Evolutionary conservation across 1,140 invertebrate genomes (phyloP), one percentile per base, ranked within the genome.

Genomic region (Cydia fagiglandana): DNA sequence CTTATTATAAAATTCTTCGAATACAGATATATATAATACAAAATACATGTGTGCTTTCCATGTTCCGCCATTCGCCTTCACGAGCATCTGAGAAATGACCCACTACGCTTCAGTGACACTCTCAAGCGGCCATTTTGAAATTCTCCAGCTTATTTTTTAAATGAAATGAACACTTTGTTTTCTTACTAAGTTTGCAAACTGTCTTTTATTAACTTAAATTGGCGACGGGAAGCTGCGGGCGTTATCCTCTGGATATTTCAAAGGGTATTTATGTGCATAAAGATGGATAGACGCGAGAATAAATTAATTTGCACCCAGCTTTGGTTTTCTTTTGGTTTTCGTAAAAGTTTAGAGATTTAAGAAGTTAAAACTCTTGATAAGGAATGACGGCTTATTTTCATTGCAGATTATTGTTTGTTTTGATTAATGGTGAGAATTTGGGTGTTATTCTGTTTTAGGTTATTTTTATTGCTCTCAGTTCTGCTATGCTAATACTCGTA

Each of bases 101-200:
- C 66, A 70, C 66, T 70, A 70, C 34, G 66, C n/a, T 70, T 20
- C 30, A 70, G 15, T 70, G 66, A 70, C 66, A 70, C n/a, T 41
- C 34, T 41, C 30, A 12, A 17, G 34, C 66, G 34, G n/a, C 66
- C 66, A 70, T 70, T 45, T 70, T 70, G 66, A 17, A 70, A 70
- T 70, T 20, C n/a, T 34, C n/a, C 34, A 41, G 66, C 64, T 70
- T 70, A 38, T 70, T 70, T 70, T 70, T 70, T 38, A 70, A 70
- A 41, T 45, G 30, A 45, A 70, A 70, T 70, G 66, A 38, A 70
- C 66, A 70, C 34, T 70, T 70, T 38, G 66, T 70, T 70, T 38
- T 70, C 34, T 66, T 61, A 61, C 15, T 61, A 61, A 66, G 64
- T 30, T 34, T 30, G 64, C 24, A 66, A 34, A 66, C 24, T 66